Base-by-base conservation (phyloP, 2,113 vertebrate genomes). In the Podilymbus podiceps region DNA sequence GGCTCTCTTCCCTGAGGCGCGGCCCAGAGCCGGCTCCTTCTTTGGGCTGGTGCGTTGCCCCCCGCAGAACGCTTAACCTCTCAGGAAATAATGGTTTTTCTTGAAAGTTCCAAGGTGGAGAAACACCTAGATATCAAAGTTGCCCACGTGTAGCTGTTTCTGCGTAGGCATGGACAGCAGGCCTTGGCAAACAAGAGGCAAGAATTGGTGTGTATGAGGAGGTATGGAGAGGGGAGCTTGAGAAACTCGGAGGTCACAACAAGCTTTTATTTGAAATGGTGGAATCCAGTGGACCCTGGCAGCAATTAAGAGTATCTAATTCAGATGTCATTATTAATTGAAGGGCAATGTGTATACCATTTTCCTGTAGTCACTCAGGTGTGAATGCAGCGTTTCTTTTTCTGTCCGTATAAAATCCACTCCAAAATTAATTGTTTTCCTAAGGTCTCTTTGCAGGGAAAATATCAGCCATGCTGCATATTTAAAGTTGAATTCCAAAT, bases 281-380 rank as follows among this genome's bases (percentile, higher is more conserved):
- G 67, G 38, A 68, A 49, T 91, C 4, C 5, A 38, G 15, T 22
- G 53, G 66, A 53, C 9, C 17, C 15, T 59, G 28, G 14, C 38
- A 68, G 71, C 31, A n/a, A 9, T 14, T 49, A 35, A 7, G 58
- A 64, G 33, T 52, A 25, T 49, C 52, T 72, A n/a, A n/a, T 85
- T 85, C 23, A 30, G 31, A 21, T 4, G 4, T 79, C 11, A 1
- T 20, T 62, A 28, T 74, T 91, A 47, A 64, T 28, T n/a, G 82
- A 77, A 21, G 40, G 25, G 20, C 53, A 73, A 13, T 1, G 3
- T 2, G 0, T 23, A 0, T 21, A 21, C 24, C n/a, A 13, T 35
- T 11, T 47, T 60, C 30, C 27, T 38, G 15, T 46, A 8, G 44
- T 49, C 19, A 9, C 35, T n/a, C 24, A 69, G 49, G 27, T 66